phyloP scores from a whole-genome alignment of 2,888 invertebrate species.

The Reticulitermes lucifugus region DNA sequence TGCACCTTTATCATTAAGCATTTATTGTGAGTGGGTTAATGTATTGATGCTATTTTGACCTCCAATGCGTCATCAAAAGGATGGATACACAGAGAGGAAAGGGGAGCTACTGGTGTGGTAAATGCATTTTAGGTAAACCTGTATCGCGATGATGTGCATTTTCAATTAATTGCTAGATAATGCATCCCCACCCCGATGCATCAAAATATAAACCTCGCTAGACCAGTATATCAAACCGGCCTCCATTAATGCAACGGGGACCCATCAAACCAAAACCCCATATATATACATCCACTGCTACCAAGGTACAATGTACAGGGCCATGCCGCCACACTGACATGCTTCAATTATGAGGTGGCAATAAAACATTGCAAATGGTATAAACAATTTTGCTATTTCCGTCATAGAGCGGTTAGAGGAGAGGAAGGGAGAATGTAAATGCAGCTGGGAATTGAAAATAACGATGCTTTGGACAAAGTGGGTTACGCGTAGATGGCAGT shows the following conservation, averaged over 20 bases:
- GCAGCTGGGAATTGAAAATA: conserved; percentile 30
- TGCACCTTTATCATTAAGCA: conserved; percentile 46
- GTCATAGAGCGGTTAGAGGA: conserved; percentile 9
- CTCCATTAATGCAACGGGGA: conserved; percentile 43
- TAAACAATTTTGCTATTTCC: conserved; percentile 37
- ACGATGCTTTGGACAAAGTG: conserved; percentile 19
- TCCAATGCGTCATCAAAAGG: conserved; percentile 43
- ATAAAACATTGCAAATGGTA: conserved; percentile 38
- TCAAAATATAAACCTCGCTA: conserved; percentile 48
- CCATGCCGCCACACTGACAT: conserved; percentile 30
- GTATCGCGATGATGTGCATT: conserved; percentile 49
- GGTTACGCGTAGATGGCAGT: neutral
- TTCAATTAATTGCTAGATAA: conserved; percentile 52
- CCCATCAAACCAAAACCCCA: conserved; percentile 43
- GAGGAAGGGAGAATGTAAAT: neutral
- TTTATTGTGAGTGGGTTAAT: conserved; percentile 46
- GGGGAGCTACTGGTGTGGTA: conserved; percentile 38
- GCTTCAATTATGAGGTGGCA: conserved; percentile 42
- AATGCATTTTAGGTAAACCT: conserved; percentile 49
- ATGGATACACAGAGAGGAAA: conserved; percentile 23
- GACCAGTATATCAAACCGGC: conserved; percentile 39
- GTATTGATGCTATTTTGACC: conserved; percentile 47
- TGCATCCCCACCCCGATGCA: conserved; percentile 49
- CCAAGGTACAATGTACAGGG: conserved; percentile 20
- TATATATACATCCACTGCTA: conserved; percentile 34